Evolutionary conservation across 1,140 invertebrate genomes (phyloP), one percentile per base, ranked within the genome.

Genomic region (Tetramorium simillimum): DNA sequence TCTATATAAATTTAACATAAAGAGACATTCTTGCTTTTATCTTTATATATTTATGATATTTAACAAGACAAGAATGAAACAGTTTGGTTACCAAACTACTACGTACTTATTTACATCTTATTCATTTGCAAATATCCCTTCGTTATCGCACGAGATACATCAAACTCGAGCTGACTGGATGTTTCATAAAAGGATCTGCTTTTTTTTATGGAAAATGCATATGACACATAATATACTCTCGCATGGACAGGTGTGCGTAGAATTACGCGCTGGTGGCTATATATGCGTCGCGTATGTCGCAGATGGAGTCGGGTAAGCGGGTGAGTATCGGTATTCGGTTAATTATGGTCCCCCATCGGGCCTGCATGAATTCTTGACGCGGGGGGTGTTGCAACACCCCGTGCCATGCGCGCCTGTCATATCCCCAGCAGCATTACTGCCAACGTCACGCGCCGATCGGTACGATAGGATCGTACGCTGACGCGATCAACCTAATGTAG

Each of bases 241-340:
- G 81, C 72, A 75, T 56, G 81, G 90, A 89, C 89, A 91, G 90
- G 89, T 87, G 90, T 70, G 88, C 87, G 87, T 91, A 92, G 92
- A 94, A 93, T 93, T 93, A 93, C 91, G 91, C 91, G 88, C 88
- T 88, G 86, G 49, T 56, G 62, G 63, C 70, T 81, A 81, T 82
- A 86, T 81, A 85, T 78, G 62, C 63, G 86, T 73, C 90, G 90
- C 90, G 91, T 94, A 93, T 94, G 93, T 94, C 94, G 91, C 92
- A 93, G 93, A 93, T 93, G 91, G 93, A 92, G 91, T 90, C 92
- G 86, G 90, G 92, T 86, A 86, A 92, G 91, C 88, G 89, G 93
- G 92, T 89, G 93, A 93, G 91, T 95, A 95, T 95, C 94, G 94
- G 95, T 95, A 95, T 95, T 95, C 92, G 93, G 94, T 95, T 95